These are phyloP conservation scores for Hyposoter dolosus DNA, from an alignment of 2,888 invertebrate genomes.

Conservation along the genomic window DNA sequence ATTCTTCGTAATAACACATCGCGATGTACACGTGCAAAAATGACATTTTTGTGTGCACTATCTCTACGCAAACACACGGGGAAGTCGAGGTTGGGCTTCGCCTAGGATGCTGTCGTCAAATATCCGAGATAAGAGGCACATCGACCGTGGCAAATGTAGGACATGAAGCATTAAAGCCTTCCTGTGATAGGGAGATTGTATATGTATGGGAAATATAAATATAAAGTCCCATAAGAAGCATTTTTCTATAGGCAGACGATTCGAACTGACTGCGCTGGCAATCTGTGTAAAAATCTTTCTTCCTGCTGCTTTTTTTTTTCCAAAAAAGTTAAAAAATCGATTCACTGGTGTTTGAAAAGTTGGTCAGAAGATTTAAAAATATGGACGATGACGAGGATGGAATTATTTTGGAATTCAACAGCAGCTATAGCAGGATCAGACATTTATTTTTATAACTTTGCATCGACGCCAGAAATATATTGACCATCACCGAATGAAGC, in stretches of 20 bases:
- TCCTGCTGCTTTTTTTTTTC: background rate
- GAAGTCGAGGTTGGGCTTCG: conserved; percentile 7
- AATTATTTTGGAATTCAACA: too few species aligned
- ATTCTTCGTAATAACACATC: conserved; percentile 15
- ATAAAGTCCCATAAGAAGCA: background rate
- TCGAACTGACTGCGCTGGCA: background rate
- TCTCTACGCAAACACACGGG: conserved; percentile 10
- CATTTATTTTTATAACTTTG: too few species aligned
- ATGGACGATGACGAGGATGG: background rate
- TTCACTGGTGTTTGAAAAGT: background rate
- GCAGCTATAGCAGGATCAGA: too few species aligned
- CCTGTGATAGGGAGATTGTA: conserved; percentile 37
- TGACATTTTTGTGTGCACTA: conserved; percentile 8
- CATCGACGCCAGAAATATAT: too few species aligned
- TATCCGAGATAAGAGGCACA: conserved; percentile 61
- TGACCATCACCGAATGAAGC: too few species aligned
- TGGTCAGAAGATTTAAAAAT: background rate
- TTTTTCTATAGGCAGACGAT: background rate
- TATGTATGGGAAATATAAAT: background rate
- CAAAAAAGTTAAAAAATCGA: background rate
- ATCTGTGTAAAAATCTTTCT: background rate
- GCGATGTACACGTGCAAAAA: background rate
- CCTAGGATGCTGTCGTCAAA: conserved; percentile 50
- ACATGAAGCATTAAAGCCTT: conserved; percentile 43
- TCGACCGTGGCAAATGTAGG: conserved; percentile 26